Evolutionary conservation across 2,888 invertebrate genomes (phyloP).

Genomic region (Bhutanitis thaidina): DNA sequence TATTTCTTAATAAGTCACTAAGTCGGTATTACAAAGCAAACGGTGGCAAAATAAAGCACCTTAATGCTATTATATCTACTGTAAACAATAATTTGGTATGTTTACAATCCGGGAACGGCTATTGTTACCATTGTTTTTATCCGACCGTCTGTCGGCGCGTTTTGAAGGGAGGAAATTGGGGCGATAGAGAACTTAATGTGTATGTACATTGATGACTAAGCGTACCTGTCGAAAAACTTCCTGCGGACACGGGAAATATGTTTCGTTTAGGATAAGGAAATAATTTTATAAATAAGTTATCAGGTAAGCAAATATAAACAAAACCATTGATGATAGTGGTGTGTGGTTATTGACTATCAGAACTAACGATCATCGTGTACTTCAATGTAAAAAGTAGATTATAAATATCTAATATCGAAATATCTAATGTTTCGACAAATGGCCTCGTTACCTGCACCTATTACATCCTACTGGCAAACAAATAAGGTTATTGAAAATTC

Average conservation of each 20-base stretch:
- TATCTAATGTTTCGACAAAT: too few species aligned
- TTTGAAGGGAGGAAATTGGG: conserved; percentile 31
- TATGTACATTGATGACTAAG: conserved; percentile 20
- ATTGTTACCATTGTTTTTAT: conserved; percentile 45
- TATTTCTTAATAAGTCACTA: conserved; percentile 6
- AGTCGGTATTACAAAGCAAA: conserved; percentile 49
- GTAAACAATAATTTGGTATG: conserved; percentile 48
- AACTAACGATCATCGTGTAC: too few species aligned
- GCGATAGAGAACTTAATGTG: conserved; percentile 1
- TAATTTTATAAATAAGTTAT: too few species aligned
- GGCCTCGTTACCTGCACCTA: too few species aligned
- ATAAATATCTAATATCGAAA: too few species aligned
- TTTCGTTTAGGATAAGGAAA: not conserved
- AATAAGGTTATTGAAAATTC: too few species aligned
- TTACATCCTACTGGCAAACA: too few species aligned
- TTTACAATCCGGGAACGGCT: conserved; percentile 41
- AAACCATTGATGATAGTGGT: too few species aligned
- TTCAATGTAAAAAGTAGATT: too few species aligned
- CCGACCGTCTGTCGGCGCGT: conserved; percentile 35
- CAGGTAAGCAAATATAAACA: too few species aligned
- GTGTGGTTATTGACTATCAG: too few species aligned
- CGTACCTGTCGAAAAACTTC: conserved; percentile 20
- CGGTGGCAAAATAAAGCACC: conserved; percentile 61
- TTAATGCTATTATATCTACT: conserved; percentile 54
- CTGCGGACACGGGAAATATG: not conserved